Base-by-base conservation (phyloP, 2,113 vertebrate genomes). In the Daboia siamensis region DNA sequence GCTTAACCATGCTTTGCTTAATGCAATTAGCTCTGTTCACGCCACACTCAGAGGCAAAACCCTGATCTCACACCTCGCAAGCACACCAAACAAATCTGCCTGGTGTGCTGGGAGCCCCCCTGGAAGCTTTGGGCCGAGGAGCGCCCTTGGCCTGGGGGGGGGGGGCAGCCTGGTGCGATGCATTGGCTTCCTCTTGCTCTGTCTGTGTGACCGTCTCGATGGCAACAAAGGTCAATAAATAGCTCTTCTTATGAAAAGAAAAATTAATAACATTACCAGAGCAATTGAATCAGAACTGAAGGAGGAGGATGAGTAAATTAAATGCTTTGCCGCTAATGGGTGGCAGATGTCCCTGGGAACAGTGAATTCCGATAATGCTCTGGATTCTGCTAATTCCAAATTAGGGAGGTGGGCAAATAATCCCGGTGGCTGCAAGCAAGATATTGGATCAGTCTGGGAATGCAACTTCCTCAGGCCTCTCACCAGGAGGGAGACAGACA, bases 321-420 rank as follows among this genome's bases (percentile, higher is more conserved):
- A 95, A 96, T 94, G 94, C 55, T 56, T 91, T 89, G 94, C 90
- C 90, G 91, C 86, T 96, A 92, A n/a, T 57, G 92, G 95, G 93
- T 94, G 94, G 91, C 94, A 95, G 93, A 94, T 80, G 64, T 88
- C 91, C 89, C 52, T 33, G 64, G 95, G 96, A 93, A 84, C 86
- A 92, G 93, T 94, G 56, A 94, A 94, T 95, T 94, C 94, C 90
- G 69, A 91, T 94, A 88, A 94, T 90, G 92, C 93, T 80, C 91
- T 85, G 93, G 92, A 93, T 94, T 94, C 88, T 93, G 51, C 92
- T 93, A 94, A 96, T 96, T 92, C 57, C 84, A 87, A 87, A 86
- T 85, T 85, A 64, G 87, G 92, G 87, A 93, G 93, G 33, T 0
- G 20, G 89, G 54, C 93, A 74, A 90, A 94, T 89, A 93, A 93